Evolutionary conservation across 2,797 vertebrate species (phyloP), one percentile per base, ranked within the genome.

Genomic region (Heteromormyrus szaboi): DNA sequence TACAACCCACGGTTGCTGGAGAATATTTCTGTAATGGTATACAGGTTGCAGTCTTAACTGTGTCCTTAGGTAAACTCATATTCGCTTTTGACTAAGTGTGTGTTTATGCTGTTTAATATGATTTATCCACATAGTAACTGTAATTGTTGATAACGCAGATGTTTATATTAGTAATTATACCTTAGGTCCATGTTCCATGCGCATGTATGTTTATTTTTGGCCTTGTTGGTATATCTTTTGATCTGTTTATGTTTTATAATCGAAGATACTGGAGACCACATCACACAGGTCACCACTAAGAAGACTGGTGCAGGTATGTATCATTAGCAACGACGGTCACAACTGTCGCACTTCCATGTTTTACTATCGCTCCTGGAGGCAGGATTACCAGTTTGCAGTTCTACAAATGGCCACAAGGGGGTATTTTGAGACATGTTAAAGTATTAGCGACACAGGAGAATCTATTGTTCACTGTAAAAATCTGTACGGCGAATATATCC

Each of bases 11-110:
- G 76, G 76, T 81, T 46, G 76, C 41, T 46, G 76, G 76, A 81
- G 76, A 81, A 81, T 81, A 81, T 81, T 81, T 81, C 76, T 81
- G 76, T 81, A 81, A 81, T n/a, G 76, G 76, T 81, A 81, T 81
- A 81, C 76, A 81, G 76, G 76, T 81, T 81, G 76, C 76, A 46
- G 76, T 81, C 19, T 81, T 81, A 81, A 81, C 76, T 46, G 76
- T 81, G 76, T 44, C 76, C 44, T 44, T 81, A 81, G 76, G 76
- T 81, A 81, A 81, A 81, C 76, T 81, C 41, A 46, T 81, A 19
- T 81, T 81, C 76, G 37, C 1, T 11, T 81, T 3, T 44, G 41
- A 81, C 41, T 22, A 44, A 81, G 76, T 46, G 76, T 44, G 3
- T 46, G 41, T 81, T 44, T 46, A 46, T 81, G 76, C 76, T 81